Evolutionary conservation across 2,797 vertebrate species (phyloP), one percentile per base, ranked within the genome.

Genomic region (Furcifer pardalis): DNA sequence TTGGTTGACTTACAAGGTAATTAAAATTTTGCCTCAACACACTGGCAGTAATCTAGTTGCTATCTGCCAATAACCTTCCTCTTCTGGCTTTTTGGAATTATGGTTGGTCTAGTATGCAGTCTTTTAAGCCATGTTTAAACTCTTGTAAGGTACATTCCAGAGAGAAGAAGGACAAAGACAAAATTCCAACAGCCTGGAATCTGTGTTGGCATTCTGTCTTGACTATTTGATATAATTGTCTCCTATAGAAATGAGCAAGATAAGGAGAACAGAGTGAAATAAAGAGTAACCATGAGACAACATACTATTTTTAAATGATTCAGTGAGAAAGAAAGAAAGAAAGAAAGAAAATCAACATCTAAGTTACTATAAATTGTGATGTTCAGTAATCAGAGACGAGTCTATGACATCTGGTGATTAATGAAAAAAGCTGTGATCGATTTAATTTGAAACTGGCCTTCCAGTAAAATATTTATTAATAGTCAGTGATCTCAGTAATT

Each of bases 81-180:
- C 52, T 56, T 56, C 52, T 56, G 52, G 5, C 52, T 56, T 3
- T 56, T 56, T 21, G 52, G 19, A 19, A 56, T 56, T 56, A 56
- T 19, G n/a, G n/a, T n/a, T n/a, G n/a, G 21, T 56, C 21, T 56
- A 17, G 15, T 56, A 56, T 56, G 12, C 15, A n/a, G 1, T 49
- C 44, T 44, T 52, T 32, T 35, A 27, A 68, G 21, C 19, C 17
- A 49, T 2, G 7, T 69, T 69, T 27, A 46, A 27, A 21, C 21
- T 35, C 7, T 30, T 40, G 0, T 44, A 1, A 0, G 0, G 0
- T 0, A 1, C 0, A 7, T 35, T 65, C 40, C n/a, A 12, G 0
- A 3, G 0, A 0, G 30, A 65, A 1, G 0, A 0, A 10, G 4
- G 27, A 10, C 15, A 82, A 66, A 17, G 7, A 0, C 0, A 0